Conservation (phyloP, 37 sponge, comb jelly and placozoan genomes). For the Bolinopsis microptera region DNA sequence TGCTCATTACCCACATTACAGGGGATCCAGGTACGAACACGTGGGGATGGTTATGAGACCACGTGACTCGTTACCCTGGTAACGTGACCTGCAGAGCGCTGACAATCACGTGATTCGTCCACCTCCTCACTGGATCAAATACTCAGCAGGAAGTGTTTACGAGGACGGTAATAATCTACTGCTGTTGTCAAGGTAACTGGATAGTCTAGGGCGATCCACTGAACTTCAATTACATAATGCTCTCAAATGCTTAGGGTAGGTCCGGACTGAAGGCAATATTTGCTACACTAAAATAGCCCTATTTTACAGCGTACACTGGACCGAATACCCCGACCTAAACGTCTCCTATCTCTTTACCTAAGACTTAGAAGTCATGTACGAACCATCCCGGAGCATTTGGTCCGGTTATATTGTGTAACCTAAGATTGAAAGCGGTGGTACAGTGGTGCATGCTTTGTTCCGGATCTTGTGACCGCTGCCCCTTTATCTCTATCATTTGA, state of each 20-base stretch:
- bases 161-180: slow-evolving; percentile 3
- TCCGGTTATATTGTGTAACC: neutral
- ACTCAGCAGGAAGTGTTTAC: slow-evolving; percentile 12
- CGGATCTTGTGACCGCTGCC: neutral
- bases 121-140: neutral
- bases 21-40: neutral
- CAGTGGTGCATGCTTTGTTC: neutral
- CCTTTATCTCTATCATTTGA: neutral
- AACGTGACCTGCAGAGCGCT: neutral
- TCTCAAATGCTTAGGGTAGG: neutral
- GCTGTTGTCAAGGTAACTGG: slow-evolving; percentile 19
- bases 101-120: neutral
- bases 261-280: neutral
- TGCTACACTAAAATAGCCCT: neutral
- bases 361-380: too few species aligned
- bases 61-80: slow-evolving; percentile 23
- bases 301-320: neutral
- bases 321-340: neutral
- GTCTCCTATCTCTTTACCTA: neutral
- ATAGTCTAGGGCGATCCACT: slow-evolving; percentile 11
- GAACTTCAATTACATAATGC: neutral
- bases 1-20: neutral
- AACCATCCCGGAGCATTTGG: too few species aligned
- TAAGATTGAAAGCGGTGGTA: neutral
- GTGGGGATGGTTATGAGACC: neutral